Conservation (phyloP, 2,113 vertebrate genomes). For the Orientallactaga bullata region DNA sequence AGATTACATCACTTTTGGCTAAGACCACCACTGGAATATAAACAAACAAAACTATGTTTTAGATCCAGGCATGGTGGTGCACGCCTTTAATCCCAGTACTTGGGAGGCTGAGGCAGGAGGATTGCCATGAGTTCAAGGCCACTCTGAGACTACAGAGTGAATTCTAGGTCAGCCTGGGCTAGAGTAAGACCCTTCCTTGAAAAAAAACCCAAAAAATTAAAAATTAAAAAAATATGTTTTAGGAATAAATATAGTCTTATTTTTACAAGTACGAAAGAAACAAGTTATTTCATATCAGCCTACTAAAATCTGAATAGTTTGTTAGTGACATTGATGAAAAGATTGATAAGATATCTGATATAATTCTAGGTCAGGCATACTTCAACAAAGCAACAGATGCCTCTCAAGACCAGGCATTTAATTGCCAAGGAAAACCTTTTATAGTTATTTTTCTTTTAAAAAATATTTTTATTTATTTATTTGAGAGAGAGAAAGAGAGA, state of each 20-base stretch:
- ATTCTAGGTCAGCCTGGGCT: no score
- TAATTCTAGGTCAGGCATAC: background rate
- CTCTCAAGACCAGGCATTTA: background rate
- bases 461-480: no score
- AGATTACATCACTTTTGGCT: background rate
- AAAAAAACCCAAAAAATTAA: no score
- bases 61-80: no score
- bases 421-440: background rate
- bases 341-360: background rate
- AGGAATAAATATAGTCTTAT: background rate
- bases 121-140: no score
- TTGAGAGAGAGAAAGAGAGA: no score
- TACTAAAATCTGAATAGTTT: conserved; percentile 3
- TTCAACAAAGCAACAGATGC: background rate
- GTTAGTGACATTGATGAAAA: background rate
- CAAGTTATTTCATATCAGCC: background rate
- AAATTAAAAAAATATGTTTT: background rate
- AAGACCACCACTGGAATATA: background rate
- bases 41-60: background rate
- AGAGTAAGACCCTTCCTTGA: no score
- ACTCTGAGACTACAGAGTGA: no score
- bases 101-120: no score
- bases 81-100: no score
- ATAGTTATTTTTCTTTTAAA: background rate
- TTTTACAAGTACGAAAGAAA: background rate